Base-by-base conservation (phyloP, 2,888 invertebrate species). In the Trichogramma dendrolimi region DNA sequence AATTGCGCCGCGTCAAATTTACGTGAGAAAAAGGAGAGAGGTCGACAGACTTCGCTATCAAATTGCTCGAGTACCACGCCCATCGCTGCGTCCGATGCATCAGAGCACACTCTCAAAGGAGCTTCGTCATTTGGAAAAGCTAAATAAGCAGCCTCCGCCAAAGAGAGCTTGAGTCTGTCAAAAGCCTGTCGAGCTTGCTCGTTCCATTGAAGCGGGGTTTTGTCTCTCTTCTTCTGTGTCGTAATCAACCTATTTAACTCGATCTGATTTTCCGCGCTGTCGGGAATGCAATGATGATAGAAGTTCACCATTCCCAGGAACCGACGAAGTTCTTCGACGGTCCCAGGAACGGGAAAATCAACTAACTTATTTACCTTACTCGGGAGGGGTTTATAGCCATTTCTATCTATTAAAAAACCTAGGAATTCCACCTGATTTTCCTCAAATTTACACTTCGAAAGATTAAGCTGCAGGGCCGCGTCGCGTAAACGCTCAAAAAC, bases 221-320 rank as follows among this genome's bases (percentile, higher is more conserved):
- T 27, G 3, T 14, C 14, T 48, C 48, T 27, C 27, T 27, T 27
- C 67, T 66, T 42, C 67, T 63, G 6, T 58, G 65, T 54, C 64
- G 68, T 10, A 55, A 5, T 65, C 63, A 6, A 52, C 60, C 52
- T 70, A 70, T 6, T 47, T 57, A 46, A 53, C 44, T 6, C 68
- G 63, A n/a, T 67, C 68, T 38, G 67, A 51, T 55, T 39, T 7
- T 0, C 60, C 14, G 47, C 48, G 38, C 5, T 60, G 41, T 4
- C 56, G 59, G 38, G 60, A 2, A 27, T 27, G 3, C 27, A 27
- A 27, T 27, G 27, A 2, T 27, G 27, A 2, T 27, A 27, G 27
- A 63, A 43, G 60, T 63, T 60, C 2, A 63, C 43, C 6, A 48
- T 44, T 8, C 63, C 63, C 4, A 63, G 46, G 41, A 60, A 63